These are phyloP conservation scores for Pygmarrhopalites habei DNA, from an alignment of 1,140 invertebrate species.

Conservation along the genomic window DNA sequence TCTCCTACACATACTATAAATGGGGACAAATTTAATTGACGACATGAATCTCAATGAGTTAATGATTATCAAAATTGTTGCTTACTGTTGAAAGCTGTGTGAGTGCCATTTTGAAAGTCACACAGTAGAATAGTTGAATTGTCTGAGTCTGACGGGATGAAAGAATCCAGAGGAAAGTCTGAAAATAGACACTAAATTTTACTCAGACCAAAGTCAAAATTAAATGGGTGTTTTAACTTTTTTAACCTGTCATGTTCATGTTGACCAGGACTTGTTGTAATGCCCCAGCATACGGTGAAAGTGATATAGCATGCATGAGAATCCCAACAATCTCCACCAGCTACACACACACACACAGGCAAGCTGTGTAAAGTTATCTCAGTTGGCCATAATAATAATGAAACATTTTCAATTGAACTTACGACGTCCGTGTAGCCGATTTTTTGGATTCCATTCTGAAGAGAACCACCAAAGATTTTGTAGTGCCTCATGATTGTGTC, in stretches of 20 bases:
- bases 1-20: background rate
- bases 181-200: no score
- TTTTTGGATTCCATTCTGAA: background rate
- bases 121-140: no score
- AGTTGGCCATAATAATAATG: background rate
- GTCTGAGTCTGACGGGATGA: no score
- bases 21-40: background rate
- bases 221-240: no score
- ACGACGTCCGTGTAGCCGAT: background rate
- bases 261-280: background rate
- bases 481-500: conserved; percentile 4
- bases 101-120: no score
- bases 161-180: no score
- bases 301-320: background rate
- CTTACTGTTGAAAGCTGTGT: no score
- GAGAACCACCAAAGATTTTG: background rate
- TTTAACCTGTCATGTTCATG: background rate
- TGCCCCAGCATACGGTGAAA: background rate
- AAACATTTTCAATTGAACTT: background rate
- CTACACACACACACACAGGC: background rate
- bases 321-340: conserved; percentile 2
- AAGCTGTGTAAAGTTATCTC: background rate
- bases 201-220: no score
- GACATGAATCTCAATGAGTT: background rate
- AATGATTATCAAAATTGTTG: no score